Evolutionary conservation across 2,797 vertebrate genomes (phyloP), one percentile per base, ranked within the genome.

Genomic region (Gastrophryne carolinensis): DNA sequence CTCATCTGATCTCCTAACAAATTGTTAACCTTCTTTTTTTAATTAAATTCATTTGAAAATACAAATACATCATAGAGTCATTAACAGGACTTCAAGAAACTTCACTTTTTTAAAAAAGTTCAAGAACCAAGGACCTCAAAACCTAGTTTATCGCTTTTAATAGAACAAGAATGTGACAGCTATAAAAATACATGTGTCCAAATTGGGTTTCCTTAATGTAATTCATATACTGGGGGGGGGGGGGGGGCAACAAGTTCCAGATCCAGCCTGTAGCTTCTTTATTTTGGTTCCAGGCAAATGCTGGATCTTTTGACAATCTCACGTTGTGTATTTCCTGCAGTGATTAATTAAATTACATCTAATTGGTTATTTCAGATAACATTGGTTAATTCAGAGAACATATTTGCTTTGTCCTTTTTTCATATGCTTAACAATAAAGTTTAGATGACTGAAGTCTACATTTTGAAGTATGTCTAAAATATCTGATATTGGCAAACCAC

Each of bases 341-440:
- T 19, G 17, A 24, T 54, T 21, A 35, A 27, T 17, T 24, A 7
- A n/a, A 9, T 17, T 13, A 54, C 13, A 3, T 17, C 56, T 52
- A 7, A 50, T 3, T 3, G 29, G 15, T 12, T 8, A n/a, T n/a
- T n/a, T n/a, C n/a, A n/a, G n/a, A n/a, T n/a, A n/a, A n/a, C n/a
- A n/a, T n/a, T n/a, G n/a, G n/a, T n/a, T 15, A 1, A 52, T 24
- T 24, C 15, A 19, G 54, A 54, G 54, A n/a, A n/a, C n/a, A n/a
- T n/a, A 47, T 24, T 23, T 35, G 37, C 56, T 58, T 57, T 35
- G 56, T 34, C 12, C 19, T 24, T 37, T n/a, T 54, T 47, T 47
- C 27, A 52, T n/a, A 37, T 39, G 65, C 65, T 54, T 56, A 68
- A 68, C 24, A 68, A 71, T 49, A 60, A 60, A 71, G 19, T 21